Conservation (phyloP, 1,140 invertebrate genomes). For the Bombus ignitus region DNA sequence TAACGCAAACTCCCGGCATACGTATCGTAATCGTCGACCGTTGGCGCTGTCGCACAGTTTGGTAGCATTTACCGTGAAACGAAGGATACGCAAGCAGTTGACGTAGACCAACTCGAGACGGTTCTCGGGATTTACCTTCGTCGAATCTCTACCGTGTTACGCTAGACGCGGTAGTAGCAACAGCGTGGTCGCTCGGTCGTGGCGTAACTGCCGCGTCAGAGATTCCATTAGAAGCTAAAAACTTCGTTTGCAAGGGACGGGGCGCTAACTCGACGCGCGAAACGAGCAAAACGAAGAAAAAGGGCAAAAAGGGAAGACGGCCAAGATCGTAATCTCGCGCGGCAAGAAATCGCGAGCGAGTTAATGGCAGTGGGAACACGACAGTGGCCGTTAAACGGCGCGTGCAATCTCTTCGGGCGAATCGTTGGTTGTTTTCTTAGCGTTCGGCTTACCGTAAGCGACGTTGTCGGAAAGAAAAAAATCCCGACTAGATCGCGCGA, state of each 20-base stretch:
- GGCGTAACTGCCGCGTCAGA: not conserved
- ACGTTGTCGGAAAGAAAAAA: no score
- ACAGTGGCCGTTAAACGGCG: not conserved
- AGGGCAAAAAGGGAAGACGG: not conserved
- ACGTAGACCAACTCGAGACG: no score
- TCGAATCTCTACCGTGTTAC: no score
- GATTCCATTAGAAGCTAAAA: not conserved
- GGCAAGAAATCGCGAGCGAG: constrained; percentile 1
- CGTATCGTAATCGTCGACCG: not conserved
- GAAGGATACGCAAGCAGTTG: no score
- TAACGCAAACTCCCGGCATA: no score
- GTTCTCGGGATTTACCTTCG: no score
- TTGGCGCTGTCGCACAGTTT: no score
- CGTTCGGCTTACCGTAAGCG: not conserved
- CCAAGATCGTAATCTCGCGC: not conserved
- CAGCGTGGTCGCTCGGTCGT: no score
- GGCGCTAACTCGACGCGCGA: not conserved
- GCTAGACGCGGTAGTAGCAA: no score
- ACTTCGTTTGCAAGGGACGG: not conserved
- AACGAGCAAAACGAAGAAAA: not conserved
- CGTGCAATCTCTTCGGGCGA: constrained; percentile 19
- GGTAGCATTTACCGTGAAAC: not conserved
- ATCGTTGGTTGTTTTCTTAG: not conserved
- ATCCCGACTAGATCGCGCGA: no score
- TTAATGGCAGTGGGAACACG: constrained; percentile 1